Percentiles rank a stretch among this genome's conserved stretches.
Evolutionary conservation across 1,140 invertebrate species (phyloP).

Genomic region (Acromyrmex echinatior): DNA sequence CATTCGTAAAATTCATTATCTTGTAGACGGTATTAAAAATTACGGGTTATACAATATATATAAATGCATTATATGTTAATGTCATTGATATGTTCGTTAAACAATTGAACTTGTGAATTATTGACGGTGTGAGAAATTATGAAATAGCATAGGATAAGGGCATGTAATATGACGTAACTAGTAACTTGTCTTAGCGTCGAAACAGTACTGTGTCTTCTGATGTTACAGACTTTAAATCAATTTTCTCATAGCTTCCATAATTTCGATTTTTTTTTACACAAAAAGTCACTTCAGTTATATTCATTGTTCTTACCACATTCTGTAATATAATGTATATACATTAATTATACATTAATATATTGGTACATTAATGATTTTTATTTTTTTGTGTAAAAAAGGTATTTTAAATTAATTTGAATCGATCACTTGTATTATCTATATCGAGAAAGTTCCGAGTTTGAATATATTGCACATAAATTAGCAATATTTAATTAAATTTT

Average conservation of each 20-base stretch:
- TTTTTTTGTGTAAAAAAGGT: neutral
- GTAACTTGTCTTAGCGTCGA: no score
- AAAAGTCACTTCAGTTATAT: neutral
- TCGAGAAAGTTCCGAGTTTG: constrained; percentile 10
- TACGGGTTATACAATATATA: neutral
- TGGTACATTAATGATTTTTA: neutral
- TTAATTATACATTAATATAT: neutral
- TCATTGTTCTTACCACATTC: neutral
- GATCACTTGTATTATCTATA: neutral
- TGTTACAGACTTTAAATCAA: neutral
- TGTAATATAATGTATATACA: neutral
- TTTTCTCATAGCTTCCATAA: neutral
- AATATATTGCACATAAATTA: neutral
- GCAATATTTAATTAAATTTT: neutral
- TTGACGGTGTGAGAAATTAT: constrained; percentile 25
- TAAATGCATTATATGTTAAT: constrained; percentile 27
- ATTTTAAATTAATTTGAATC: neutral
- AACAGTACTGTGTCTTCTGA: no score
- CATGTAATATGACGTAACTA: neutral
- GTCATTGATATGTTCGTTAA: constrained; percentile 26
- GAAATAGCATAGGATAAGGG: neutral
- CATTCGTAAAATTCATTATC: neutral
- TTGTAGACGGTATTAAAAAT: constrained; percentile 2
- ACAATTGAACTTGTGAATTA: constrained; percentile 6
- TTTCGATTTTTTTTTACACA: neutral